Evolutionary conservation across 2,797 vertebrate species (phyloP), one percentile per base, ranked within the genome.

Genomic region (Sebastes variabilis): DNA sequence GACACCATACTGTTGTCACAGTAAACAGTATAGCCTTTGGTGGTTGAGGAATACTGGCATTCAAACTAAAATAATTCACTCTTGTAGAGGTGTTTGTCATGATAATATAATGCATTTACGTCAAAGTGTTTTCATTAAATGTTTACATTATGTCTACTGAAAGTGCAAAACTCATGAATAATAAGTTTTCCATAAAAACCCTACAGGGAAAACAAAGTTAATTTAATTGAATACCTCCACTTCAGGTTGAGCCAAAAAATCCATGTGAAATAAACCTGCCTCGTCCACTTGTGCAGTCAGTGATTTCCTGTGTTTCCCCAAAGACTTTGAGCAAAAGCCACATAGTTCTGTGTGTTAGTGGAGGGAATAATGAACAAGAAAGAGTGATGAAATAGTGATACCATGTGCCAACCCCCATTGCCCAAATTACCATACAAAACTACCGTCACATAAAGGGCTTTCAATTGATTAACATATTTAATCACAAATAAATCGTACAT

Each of bases 361-460:
- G 61, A 66, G 71, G 52, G 60, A 77, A 49, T 71, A 75, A 83
- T 66, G 46, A 79, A 85, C 49, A 69, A 80, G 74, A 3, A 10
- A 58, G 65, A 77, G 54, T 36, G 66, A 60, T 55, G 72, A 75
- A 66, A 79, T 32, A 16, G 6, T 49, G 66, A 72, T 30, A 61
- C 73, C 6, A 4, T 62, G 29, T 71, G 56, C 52, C 13, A 4
- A 8, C 46, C 7, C 5, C 38, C 14, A 0, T 16, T 75, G 66
- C 55, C 74, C 64, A 75, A 75, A 89, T 88, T 86, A 76, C 72
- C n/a, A 20, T 38, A 73, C 71, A 81, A 64, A 77, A 79, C 69
- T 58, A 52, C 62, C 11, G 46, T 70, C 25, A 38, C 66, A 42
- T 42, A 42, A 0, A 42, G 14, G 6, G 38, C 14, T 42, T 0